Conservation (phyloP, 2,113 vertebrate genomes). For the Rafetus swinhoei region DNA sequence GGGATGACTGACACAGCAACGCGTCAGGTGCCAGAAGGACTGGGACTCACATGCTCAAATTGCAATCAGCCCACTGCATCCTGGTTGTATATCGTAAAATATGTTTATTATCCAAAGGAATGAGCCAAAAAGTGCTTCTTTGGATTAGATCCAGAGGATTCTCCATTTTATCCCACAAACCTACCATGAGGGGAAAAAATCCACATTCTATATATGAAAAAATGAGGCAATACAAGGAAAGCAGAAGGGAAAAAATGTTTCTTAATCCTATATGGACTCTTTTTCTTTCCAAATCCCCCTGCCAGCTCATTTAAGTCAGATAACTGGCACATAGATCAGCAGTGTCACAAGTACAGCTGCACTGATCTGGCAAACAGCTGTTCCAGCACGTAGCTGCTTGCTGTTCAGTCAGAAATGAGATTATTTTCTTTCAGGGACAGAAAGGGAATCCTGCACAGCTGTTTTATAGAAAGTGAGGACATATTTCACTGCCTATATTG, state of each 20-base stretch:
- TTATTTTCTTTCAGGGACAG: not conserved
- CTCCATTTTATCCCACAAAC: not conserved
- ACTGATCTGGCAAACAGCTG: not conserved
- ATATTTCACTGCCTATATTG: not conserved
- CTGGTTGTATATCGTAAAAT: not conserved
- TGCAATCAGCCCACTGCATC: not conserved
- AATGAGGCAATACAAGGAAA: not conserved
- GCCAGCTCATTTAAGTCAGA: not conserved
- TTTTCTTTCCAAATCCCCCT: not conserved
- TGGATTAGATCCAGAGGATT: not conserved
- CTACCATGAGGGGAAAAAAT: not conserved
- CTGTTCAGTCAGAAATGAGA: not conserved
- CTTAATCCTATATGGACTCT: not conserved
- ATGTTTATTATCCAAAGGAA: not conserved
- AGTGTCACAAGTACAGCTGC: not conserved
- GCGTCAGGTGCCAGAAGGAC: not conserved
- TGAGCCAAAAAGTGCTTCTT: not conserved
- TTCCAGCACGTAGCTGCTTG: not conserved
- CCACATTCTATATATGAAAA: fast-evolving
- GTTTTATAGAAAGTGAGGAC: not conserved
- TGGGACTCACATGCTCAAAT: not conserved
- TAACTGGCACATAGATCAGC: not conserved
- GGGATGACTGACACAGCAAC: not conserved
- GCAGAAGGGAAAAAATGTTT: not conserved
- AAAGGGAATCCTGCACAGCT: not conserved